Evolutionary conservation across 2,797 vertebrate species (phyloP), one percentile per base, ranked within the genome.

Genomic region (Menidia menidia): DNA sequence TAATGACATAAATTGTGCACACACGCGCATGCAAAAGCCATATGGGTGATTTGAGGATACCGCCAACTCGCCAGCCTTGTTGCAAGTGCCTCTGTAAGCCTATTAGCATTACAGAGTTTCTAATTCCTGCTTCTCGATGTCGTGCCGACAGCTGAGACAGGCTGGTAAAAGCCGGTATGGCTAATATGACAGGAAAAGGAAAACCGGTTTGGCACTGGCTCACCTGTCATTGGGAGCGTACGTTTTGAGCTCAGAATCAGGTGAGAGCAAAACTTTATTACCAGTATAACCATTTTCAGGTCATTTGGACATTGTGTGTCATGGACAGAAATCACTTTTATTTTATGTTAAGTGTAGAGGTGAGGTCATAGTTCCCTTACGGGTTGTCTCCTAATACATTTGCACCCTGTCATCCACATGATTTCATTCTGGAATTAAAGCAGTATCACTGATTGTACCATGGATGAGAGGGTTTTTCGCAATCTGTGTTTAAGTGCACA

Each of bases 91-190:
- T 73, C 64, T 59, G 32, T 81, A 73, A 83, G 74, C 64, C 69
- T 72, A 61, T 84, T 78, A 81, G 61, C 57, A 58, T 71, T 57
- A 55, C 52, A 81, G 47, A 80, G 67, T 71, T 75, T 32, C 58
- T 82, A 72, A 82, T 87, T 78, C 75, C 59, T 81, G 63, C 66
- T 68, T 25, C 48, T 74, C 66, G 52, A 14, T 55, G 69, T 43
- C 14, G 47, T 19, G 4, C 56, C 76, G 84, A 78, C 63, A 64
- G 79, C 16, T 30, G 48, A 74, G 68, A 45, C 33, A 66, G 57
- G 25, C 3, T 1, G 47, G 68, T 45, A 54, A 74, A 73, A 67
- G 51, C 65, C 41, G 13, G 5, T 60, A 30, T 12, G 53, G 69
- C 30, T 43, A 32, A 44, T 15, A 14, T 56, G 60, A 44, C 25